Evolutionary conservation across 30 jellyfish, hydroid and myxozoan genomes (phyloP).

Genomic region (Aurelia aurita): DNA sequence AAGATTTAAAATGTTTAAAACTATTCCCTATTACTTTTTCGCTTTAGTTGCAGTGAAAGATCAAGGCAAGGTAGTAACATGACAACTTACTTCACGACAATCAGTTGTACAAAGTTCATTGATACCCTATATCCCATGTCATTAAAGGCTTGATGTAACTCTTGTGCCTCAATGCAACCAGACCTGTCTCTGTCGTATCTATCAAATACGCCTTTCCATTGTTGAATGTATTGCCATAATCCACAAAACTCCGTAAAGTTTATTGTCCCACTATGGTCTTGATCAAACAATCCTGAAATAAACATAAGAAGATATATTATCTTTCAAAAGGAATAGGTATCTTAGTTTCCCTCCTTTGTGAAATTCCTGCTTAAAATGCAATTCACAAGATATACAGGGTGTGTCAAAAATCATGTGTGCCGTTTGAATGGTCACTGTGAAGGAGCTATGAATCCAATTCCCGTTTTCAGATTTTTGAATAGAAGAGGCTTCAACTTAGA

Average conservation of each 20-base stretch:
- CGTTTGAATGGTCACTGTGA: no score
- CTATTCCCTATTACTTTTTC: no score
- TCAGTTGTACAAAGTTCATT: conserved; percentile 46
- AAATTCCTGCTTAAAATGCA: no score
- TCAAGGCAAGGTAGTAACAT: no score
- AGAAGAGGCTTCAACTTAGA: no score
- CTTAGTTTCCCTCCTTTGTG: no score
- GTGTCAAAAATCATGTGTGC: no score
- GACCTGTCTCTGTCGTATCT: conserved; percentile 74
- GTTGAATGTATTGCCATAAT: conserved; percentile 74
- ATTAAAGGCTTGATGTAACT: conserved; percentile 47
- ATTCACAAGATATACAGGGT: no score
- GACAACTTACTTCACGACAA: conserved; percentile 56
- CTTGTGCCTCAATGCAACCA: conserved; percentile 67
- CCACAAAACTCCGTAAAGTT: conserved; percentile 65
- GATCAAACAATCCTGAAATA: conserved; percentile 75
- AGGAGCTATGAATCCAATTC: no score
- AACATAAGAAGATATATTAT: neutral
- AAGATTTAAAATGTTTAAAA: no score
- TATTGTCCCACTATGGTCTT: conserved; percentile 76
- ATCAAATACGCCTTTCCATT: conserved; percentile 73
- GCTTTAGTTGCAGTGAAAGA: no score
- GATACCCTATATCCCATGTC: conserved; percentile 81
- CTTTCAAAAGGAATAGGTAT: neutral
- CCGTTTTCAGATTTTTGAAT: no score